Evolutionary conservation across 1,140 invertebrate species (phyloP).

Genomic region (Zeugodacus cucurbitae): DNA sequence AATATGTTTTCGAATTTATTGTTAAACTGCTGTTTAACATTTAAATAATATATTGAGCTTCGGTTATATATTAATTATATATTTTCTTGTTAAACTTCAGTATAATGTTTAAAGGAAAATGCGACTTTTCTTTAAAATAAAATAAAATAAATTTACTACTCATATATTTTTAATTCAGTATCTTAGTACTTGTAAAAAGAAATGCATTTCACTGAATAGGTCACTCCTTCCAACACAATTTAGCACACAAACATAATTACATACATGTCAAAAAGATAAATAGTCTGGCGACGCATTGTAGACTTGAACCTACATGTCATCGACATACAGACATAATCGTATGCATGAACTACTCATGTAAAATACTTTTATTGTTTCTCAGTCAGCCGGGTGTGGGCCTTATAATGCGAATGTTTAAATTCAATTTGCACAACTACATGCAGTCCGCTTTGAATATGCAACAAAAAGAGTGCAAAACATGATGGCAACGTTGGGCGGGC

Average conservation of each 20-base stretch:
- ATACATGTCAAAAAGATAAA: neutral
- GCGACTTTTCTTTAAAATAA: no score
- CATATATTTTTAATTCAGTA: no score
- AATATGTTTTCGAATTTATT: no score
- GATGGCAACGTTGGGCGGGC: neutral
- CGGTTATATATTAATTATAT: no score
- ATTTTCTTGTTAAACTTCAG: no score
- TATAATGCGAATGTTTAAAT: constrained; percentile 24
- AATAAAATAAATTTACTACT: no score
- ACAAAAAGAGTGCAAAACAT: neutral
- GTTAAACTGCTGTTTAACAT: no score
- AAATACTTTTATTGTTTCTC: neutral
- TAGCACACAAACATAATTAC: neutral
- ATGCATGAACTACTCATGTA: neutral
- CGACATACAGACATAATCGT: neutral
- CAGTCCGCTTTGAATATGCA: neutral
- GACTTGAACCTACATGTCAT: neutral
- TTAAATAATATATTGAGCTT: no score
- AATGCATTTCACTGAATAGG: neutral
- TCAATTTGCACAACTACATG: neutral
- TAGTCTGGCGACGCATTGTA: no score
- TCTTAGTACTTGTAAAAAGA: neutral
- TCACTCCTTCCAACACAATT: neutral
- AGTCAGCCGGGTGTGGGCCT: neutral
- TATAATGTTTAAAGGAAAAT: no score